These are phyloP conservation scores for crab-eating macaque (Macaca fascicularis) DNA, from an alignment of 2,113 vertebrate species.

Conservation along the genomic window DNA sequence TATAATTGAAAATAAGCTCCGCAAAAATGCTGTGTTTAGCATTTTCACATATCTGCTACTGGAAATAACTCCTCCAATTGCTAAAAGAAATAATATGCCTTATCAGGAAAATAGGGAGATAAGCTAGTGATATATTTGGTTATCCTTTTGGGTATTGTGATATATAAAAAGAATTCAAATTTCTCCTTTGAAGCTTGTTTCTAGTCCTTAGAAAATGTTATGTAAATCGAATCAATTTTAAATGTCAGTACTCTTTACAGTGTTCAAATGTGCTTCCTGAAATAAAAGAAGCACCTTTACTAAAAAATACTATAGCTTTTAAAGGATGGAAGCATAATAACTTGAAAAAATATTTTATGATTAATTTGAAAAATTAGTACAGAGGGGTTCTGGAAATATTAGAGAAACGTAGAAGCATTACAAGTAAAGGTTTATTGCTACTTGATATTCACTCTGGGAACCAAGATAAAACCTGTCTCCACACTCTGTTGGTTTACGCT, in stretches of 20 bases:
- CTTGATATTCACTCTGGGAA: background rate
- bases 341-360: constrained; percentile 36
- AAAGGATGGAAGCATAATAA: background rate
- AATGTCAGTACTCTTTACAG: constrained; percentile 33
- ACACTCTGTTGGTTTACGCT: fast-evolving
- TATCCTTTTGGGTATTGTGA: background rate
- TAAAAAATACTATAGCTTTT: constrained; percentile 5
- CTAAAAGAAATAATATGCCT: background rate
- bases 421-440: background rate
- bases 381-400: background rate
- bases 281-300: background rate
- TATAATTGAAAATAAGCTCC: background rate
- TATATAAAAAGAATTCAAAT: background rate
- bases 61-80: background rate
- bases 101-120: background rate
- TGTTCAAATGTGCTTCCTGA: constrained; percentile 20
- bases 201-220: constrained; percentile 25
- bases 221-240: constrained; percentile 50
- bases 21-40: background rate
- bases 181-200: constrained; percentile 34
- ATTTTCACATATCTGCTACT: background rate
- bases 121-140: background rate
- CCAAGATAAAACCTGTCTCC: background rate
- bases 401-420: background rate
- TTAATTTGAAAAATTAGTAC: background rate